These are phyloP conservation scores for Phthorimaea operculella DNA, from an alignment of 1,140 invertebrate genomes.

Conservation along the genomic window DNA sequence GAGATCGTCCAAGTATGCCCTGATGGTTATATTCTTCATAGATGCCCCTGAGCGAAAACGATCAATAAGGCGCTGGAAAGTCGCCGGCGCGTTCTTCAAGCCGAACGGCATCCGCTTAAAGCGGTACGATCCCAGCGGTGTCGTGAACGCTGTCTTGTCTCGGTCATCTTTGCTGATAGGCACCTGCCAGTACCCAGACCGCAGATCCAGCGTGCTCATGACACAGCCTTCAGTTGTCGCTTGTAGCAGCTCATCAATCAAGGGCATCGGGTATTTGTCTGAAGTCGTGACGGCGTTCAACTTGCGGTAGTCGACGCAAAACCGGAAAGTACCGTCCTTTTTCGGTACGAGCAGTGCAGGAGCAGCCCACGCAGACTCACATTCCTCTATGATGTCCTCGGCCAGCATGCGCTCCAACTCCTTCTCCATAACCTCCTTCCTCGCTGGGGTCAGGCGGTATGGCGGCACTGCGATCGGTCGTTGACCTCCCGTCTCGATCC, in stretches of 20 bases:
- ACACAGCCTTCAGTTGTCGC: constrained; percentile 29
- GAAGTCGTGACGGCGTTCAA: constrained; percentile 35
- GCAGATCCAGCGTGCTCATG: constrained; percentile 43
- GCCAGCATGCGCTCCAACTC: constrained; percentile 24
- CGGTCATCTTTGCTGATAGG: constrained; percentile 21
- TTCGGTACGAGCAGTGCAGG: constrained; percentile 66
- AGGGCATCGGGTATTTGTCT: constrained; percentile 61
- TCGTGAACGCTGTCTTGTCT: constrained; percentile 57
- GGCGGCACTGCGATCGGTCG: constrained; percentile 16
- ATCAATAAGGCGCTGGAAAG: constrained; percentile 47
- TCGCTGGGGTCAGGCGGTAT: not conserved
- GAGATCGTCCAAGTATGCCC: constrained; percentile 49
- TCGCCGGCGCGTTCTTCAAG: constrained; percentile 30
- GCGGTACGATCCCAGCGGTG: constrained; percentile 28
- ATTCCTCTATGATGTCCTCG: constrained; percentile 42
- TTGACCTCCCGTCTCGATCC: constrained; percentile 8
- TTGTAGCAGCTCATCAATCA: constrained; percentile 57
- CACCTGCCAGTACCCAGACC: constrained; percentile 53
- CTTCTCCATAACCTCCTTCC: constrained; percentile 1
- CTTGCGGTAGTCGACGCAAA: constrained; percentile 46
- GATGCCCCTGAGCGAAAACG: constrained; percentile 13
- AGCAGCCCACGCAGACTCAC: constrained; percentile 48
- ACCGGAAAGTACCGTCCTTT: constrained; percentile 17
- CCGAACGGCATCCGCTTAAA: constrained; percentile 40
- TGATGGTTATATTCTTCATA: constrained; percentile 13